Base-by-base conservation (phyloP, 1,140 invertebrate species). In the Drosophila truncata region DNA sequence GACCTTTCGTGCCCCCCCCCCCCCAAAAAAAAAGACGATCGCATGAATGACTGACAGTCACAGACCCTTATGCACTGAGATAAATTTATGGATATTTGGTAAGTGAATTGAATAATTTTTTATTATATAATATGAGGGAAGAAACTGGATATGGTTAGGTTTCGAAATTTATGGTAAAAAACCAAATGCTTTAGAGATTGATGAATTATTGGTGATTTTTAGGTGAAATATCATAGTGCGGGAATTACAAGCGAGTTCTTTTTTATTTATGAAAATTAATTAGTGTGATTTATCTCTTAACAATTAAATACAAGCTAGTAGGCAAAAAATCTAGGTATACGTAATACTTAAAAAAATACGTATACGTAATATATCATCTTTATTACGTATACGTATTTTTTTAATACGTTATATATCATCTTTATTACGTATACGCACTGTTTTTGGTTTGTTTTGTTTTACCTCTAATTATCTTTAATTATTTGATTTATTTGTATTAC, bases 1-100 rank as follows among this genome's bases (percentile, higher is more conserved):
- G 52, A 72, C 67, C 64, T 71, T 71, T 69, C 67, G 67, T 73
- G 70, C 64, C 44, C 50, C 63, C 62, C 8, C 27, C 27, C 27
- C 27, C 27, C 27, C 25, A 25, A 41, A 35, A 65, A 23, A 25
- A 41, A 35, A 65, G 27, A 14, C 42, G 71, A 63, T 55, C 37
- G 49, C 31, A 31, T 46, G 65, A 71, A 47, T 70, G 69, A 72
- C 66, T 27, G 66, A 35, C 66, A 39, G 29, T 33, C 55, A 23
- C 63, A 37, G 66, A 37, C 67, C 67, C 54, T 72, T 70, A 31
- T 25, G 33, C 66, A 70, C 66, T 67, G 66, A 0, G 0, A 23
- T 1, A 29, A 66, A 18, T 31, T 4, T 2, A 1, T 4, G 5
- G 0, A 13, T 31, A 8, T 13, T 18, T 31, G 2, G 49, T 33